Evolutionary conservation across 2,888 invertebrate genomes (phyloP), one percentile per base, ranked within the genome.

Genomic region (Eueremaeus valkanovi): DNA sequence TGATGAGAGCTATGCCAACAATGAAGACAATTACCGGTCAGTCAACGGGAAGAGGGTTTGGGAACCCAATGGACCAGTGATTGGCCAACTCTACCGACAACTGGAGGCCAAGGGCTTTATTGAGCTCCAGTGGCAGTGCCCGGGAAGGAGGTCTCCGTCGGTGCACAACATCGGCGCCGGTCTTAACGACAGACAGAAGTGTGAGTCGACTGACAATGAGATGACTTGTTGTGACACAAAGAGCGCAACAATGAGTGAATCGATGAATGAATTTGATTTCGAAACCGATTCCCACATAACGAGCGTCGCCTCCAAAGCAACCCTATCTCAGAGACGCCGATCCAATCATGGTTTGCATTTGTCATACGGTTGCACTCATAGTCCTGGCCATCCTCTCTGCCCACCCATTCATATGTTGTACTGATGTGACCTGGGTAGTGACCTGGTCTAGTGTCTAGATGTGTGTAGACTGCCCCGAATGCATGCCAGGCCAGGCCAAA

Each of bases 81-180:
- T 80, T 29, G 68, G 77, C 21, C 29, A 36, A 40, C 75, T 81
- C 58, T 80, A 81, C 66, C 75, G 78, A 24, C 75, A 63, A 42
- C 55, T 81, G 40, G 78, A 80, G 49, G 77, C 76, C 24, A 79
- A 77, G 49, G 79, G 79, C 6, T 75, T 78, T 24, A 42, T 79
- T n/a, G 79, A 80, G 45, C 74, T 81, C 1, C 78, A 79, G 36
- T 81, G 81, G 81, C 77, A 78, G 51, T 80, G 81, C 74, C 80
- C 80, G 9, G 81, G 79, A 24, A 72, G 80, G 61, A 63, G 80
- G 27, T 78, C 80, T 1, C 80, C 81, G 9, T 80, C 80, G 75
- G 78, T 79, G 3, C 78, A 79, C 42, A 76, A 78, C 5, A 75
- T 73, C 40, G 75, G 72, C 5, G 24, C 42, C 18, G 76, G 75